Evolutionary conservation across 2,888 invertebrate genomes (phyloP).

Genomic region (Ormyrus labotus): DNA sequence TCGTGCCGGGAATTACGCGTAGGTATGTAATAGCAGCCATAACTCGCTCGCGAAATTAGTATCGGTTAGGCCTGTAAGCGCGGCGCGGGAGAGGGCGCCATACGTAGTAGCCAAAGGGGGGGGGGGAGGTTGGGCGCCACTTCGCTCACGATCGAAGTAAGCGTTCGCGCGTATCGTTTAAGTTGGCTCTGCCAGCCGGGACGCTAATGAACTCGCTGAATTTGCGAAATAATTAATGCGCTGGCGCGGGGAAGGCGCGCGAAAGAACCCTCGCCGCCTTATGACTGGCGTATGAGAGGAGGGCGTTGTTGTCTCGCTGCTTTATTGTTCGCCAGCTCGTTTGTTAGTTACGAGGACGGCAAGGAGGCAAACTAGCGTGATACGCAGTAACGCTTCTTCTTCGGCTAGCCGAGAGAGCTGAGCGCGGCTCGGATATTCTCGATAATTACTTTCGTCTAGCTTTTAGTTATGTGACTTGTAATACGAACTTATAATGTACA

Average conservation of each 20-base stretch:
- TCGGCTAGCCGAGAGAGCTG: too few relatives aligned
- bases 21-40: slow-evolving; percentile 60
- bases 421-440: slow-evolving; percentile 40
- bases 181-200: neutral
- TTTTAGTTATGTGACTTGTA: too few relatives aligned
- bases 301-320: neutral
- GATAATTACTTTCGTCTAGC: slow-evolving; percentile 41
- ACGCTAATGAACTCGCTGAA: slow-evolving; percentile 48
- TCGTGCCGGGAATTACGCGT: slow-evolving; percentile 45
- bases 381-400: too few relatives aligned
- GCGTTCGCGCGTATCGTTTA: neutral
- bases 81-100: neutral
- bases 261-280: slow-evolving; percentile 9
- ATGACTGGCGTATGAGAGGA: neutral
- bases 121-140: too few relatives aligned
- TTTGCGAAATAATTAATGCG: slow-evolving; percentile 47
- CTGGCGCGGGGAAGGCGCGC: neutral
- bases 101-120: too few relatives aligned
- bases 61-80: slow-evolving; percentile 67
- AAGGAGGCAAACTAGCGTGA: too few relatives aligned
- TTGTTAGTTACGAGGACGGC: neutral
- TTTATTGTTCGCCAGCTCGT: neutral
- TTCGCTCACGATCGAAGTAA: neutral
- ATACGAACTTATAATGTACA: too few relatives aligned
- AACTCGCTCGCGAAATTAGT: slow-evolving; percentile 70